phyloP scores from a whole-genome alignment of 1,140 invertebrate species.

The Scaptodrosophila lebanonensis region DNA sequence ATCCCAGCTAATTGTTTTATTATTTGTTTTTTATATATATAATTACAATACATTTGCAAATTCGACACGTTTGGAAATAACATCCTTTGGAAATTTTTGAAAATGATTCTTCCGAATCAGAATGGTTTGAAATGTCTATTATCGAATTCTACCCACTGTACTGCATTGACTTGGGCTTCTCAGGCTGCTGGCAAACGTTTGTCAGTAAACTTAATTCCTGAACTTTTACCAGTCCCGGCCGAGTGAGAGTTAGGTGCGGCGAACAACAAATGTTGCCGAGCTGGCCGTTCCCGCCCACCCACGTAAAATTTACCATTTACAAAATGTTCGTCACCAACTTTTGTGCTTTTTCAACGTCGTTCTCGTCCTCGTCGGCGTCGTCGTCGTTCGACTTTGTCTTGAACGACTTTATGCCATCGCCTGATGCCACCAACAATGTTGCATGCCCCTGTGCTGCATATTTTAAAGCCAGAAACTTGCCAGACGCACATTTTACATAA shows the following conservation, averaged over 20 bases:
- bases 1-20: too few species aligned
- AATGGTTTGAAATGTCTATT: too few species aligned
- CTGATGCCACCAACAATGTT: too few species aligned
- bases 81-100: too few species aligned
- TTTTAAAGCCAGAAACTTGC: constrained; percentile 68
- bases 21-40: too few species aligned
- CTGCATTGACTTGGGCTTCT: too few species aligned
- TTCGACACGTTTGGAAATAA: too few species aligned
- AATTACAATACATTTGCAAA: too few species aligned
- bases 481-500: constrained; percentile 73
- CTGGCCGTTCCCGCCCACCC: neutral
- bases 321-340: constrained; percentile 63
- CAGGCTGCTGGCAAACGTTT: constrained; percentile 53
- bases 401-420: neutral
- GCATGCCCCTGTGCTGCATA: constrained; percentile 33
- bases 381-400: neutral
- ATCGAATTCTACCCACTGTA: too few species aligned
- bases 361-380: neutral
- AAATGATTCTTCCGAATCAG: too few species aligned
- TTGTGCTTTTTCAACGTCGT: constrained; percentile 43
- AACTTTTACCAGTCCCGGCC: constrained; percentile 52
- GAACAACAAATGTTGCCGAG: constrained; percentile 12
- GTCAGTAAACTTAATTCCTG: constrained; percentile 75
- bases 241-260: constrained; percentile 50
- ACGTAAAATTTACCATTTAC: constrained; percentile 43